These are phyloP conservation scores for Diprion similis DNA, from an alignment of 1,140 invertebrate genomes.

Conservation along the genomic window DNA sequence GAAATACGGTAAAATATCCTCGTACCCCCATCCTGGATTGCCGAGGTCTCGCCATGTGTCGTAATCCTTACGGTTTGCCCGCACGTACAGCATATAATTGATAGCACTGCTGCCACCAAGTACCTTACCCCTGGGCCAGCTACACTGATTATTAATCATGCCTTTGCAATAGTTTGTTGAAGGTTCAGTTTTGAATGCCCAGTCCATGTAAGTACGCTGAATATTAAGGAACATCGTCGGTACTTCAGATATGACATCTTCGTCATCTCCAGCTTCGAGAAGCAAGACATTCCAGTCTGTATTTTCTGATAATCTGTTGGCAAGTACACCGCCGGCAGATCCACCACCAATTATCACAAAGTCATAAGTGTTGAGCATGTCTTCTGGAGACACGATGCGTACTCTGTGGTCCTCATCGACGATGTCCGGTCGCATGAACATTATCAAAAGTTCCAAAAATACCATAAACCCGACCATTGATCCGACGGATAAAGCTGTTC, in stretches of 20 bases:
- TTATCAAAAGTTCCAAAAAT: constrained; percentile 65
- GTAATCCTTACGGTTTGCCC: constrained; percentile 70
- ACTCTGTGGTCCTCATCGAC: constrained; percentile 67
- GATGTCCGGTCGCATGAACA: constrained; percentile 69
- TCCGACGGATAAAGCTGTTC: constrained; percentile 43
- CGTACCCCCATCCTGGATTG: constrained; percentile 71
- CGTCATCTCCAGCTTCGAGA: constrained; percentile 78
- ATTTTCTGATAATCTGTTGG: constrained; percentile 74
- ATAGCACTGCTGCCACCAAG: constrained; percentile 71
- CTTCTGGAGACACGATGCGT: constrained; percentile 56
- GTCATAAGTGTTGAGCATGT: constrained; percentile 68
- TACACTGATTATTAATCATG: constrained; percentile 46
- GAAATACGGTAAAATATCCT: constrained; percentile 84
- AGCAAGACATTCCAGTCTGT: constrained; percentile 72
- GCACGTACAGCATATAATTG: constrained; percentile 74
- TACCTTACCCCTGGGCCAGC: constrained; percentile 61
- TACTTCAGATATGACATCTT: constrained; percentile 74
- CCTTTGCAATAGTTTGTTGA: constrained; percentile 68
- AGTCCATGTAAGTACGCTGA: constrained; percentile 75
- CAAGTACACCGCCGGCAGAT: constrained; percentile 79
- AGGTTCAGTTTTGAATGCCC: constrained; percentile 77
- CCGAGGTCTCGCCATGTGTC: constrained; percentile 67
- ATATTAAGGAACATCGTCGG: constrained; percentile 77
- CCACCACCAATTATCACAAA: constrained; percentile 81
- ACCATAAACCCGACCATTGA: constrained; percentile 69